Evolutionary conservation across 1,140 invertebrate species (phyloP), one percentile per base, ranked within the genome.

Genomic region (Macrobrachium rosenbergii): DNA sequence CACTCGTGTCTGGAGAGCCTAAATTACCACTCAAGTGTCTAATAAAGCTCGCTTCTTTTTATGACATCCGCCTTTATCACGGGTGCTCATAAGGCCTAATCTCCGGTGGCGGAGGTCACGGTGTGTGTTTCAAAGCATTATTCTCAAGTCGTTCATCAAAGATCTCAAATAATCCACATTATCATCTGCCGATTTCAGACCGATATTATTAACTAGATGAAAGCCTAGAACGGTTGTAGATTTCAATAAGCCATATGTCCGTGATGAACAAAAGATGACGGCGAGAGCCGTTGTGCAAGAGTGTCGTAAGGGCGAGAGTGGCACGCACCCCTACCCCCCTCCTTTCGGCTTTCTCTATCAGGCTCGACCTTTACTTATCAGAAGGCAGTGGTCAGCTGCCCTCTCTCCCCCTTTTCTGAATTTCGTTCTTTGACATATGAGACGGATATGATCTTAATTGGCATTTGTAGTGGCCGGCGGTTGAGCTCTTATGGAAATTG

Each of bases 381-480:
- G 77, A 81, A 77, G 14, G 78, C 76, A 62, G 84, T 45, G 64
- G 84, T 87, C 84, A 67, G 77, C 64, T 83, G 19, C 28, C 78
- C 84, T 79, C 84, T 87, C 81, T 23, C 28, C 78, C 84, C 84
- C 84, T 87, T 87, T 87, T 87, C 84, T 87, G 84, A 87, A 87
- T 87, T 75, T 79, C 73, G 84, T 87, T 87, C 84, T 87, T 87
- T 87, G 84, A 87, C 84, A 87, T 87, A 87, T 87, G 84, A 87
- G 84, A 87, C 78, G 84, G 78, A 87, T 81, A 87, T 64, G 84
- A 87, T 87, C 84, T 87, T 87, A 87, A 87, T 87, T 87, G 84
- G 77, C 77, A 81, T 87, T 87, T 87, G 64, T 87, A 87, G 84
- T 87, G 84, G 84, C 28, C 84, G 75, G 84, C 43, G 75, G 84